Evolutionary conservation across 2,888 invertebrate species (phyloP).

Genomic region (Parnassius apollo): DNA sequence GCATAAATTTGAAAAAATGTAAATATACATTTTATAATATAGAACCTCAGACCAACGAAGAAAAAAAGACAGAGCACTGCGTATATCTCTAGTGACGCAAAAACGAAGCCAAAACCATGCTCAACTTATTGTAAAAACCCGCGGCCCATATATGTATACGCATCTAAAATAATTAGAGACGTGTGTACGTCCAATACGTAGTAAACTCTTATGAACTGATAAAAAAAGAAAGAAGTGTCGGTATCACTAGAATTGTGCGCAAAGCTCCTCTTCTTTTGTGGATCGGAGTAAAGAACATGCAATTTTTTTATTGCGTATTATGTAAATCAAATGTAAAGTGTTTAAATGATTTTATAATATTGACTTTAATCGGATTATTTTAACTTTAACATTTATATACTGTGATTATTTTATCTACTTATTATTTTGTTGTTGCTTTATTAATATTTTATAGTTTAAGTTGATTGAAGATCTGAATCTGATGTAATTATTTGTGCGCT

Average conservation of each 20-base stretch:
- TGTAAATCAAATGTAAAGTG: not conserved
- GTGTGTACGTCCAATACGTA: no score
- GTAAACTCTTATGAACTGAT: no score
- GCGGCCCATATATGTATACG: no score
- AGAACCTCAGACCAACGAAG: no score
- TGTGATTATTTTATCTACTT: slow-evolving; percentile 51
- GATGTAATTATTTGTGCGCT: slow-evolving; percentile 15
- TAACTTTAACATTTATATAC: slow-evolving; percentile 26
- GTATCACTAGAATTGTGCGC: no score
- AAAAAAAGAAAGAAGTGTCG: no score
- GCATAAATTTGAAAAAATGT: not conserved
- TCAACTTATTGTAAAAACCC: no score
- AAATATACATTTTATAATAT: not conserved
- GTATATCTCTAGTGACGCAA: no score
- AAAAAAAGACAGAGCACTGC: no score
- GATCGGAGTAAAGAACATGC: not conserved
- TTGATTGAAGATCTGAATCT: slow-evolving; percentile 30
- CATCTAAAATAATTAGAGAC: no score
- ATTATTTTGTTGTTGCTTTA: slow-evolving; percentile 50
- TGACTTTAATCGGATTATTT: slow-evolving; percentile 38
- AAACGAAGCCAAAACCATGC: no score
- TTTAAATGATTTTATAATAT: slow-evolving; percentile 31
- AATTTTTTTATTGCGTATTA: not conserved
- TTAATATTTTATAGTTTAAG: slow-evolving; percentile 39
- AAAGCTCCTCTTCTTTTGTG: no score